phyloP scores from a whole-genome alignment of 2,888 invertebrate species.

The Taenaris catops region DNA sequence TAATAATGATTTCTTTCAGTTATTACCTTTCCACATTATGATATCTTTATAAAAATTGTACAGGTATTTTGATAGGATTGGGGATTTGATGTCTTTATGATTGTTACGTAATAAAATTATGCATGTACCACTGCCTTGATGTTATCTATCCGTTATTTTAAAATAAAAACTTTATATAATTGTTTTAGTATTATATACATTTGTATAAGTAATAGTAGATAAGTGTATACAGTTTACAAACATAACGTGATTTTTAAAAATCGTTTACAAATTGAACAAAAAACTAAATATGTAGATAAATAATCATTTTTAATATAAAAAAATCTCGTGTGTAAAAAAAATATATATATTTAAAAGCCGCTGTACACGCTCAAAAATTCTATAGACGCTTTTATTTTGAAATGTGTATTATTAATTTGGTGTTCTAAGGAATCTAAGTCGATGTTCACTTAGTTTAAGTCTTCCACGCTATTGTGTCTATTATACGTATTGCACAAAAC shows the following conservation, averaged over 20 bases:
- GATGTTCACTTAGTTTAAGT: conserved; percentile 12
- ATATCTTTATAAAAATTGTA: too few relatives aligned
- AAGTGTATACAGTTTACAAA: conserved; percentile 22
- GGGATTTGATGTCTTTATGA: too few relatives aligned
- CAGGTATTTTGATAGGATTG: too few relatives aligned
- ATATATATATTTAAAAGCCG: conserved; percentile 20
- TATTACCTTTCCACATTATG: too few relatives aligned
- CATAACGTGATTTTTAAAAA: conserved; percentile 5
- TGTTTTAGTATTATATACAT: conserved; percentile 44
- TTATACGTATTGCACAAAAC: conserved; percentile 17
- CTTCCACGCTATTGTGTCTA: conserved; percentile 18
- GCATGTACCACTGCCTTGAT: conserved; percentile 60
- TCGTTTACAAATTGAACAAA: conserved; percentile 9
- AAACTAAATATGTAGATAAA: too few relatives aligned
- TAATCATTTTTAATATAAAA: too few relatives aligned
- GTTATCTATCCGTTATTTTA: conserved; percentile 49
- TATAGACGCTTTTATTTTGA: conserved; percentile 1
- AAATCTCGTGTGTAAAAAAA: too few relatives aligned
- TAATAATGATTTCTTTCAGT: too few relatives aligned
- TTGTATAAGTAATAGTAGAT: conserved; percentile 31
- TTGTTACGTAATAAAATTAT: conserved; percentile 19
- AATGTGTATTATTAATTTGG: background rate
- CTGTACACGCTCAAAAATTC: conserved; percentile 34
- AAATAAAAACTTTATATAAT: conserved; percentile 46
- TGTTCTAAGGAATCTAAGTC: too few relatives aligned